Conservation (phyloP, 2,888 invertebrate genomes). For the Dolichomitus sp. region DNA sequence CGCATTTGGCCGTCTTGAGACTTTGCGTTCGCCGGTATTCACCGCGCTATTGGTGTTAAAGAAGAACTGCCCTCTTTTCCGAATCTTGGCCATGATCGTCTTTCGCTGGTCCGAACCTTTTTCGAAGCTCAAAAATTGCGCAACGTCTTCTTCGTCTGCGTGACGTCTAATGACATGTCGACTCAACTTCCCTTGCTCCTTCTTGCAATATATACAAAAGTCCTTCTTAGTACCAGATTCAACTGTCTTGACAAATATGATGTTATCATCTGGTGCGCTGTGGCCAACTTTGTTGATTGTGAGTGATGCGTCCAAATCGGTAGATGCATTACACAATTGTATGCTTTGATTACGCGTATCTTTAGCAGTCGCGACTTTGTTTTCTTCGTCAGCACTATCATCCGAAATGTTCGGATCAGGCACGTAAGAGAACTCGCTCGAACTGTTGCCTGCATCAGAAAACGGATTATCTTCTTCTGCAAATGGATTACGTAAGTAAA, state of each 20-base stretch:
- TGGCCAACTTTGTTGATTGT: conserved; percentile 30
- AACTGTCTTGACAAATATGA: conserved; percentile 32
- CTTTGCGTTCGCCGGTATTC: conserved; percentile 52
- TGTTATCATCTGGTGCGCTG: conserved; percentile 36
- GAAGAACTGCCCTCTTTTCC: conserved; percentile 52
- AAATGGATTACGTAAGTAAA: not conserved
- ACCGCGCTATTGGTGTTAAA: conserved; percentile 41
- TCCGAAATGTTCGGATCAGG: not conserved
- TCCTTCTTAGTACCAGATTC: conserved; percentile 49
- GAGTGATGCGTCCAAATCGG: conserved; percentile 34
- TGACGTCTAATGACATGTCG: conserved; percentile 54
- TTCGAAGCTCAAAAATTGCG: conserved; percentile 31
- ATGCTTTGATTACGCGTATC: not conserved
- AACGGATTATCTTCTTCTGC: not conserved
- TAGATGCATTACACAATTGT: conserved; percentile 14
- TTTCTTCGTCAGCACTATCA: not conserved
- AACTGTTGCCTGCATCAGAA: not conserved
- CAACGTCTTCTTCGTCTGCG: conserved; percentile 42
- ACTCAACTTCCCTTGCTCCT: conserved; percentile 54
- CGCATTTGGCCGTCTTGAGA: conserved; percentile 42
- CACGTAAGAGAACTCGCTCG: conserved; percentile 9
- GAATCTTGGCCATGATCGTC: conserved; percentile 40
- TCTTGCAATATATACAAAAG: conserved; percentile 59
- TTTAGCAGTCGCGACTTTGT: not conserved
- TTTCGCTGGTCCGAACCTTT: conserved; percentile 43